phyloP scores from a whole-genome alignment of 2,113 vertebrate genomes.

The Gasterosteus nipponicus region DNA sequence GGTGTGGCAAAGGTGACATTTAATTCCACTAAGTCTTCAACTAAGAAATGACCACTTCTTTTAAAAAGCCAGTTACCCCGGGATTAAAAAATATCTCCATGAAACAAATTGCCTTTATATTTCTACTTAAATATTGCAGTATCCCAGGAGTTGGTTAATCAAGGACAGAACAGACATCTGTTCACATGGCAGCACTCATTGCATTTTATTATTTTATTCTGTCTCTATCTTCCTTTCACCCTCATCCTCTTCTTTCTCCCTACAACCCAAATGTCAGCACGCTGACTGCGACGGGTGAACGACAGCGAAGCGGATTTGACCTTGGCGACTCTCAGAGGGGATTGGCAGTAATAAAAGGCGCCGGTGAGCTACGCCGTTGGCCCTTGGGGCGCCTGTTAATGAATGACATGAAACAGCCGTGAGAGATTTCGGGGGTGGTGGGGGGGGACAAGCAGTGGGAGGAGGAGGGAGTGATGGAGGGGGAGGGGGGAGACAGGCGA shows the following conservation, averaged over 20 bases:
- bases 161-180: constrained; percentile 74
- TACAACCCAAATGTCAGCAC: constrained; percentile 77
- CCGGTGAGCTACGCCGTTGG: constrained; percentile 79
- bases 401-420: constrained; percentile 78
- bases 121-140: constrained; percentile 55
- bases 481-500: constrained; percentile 53
- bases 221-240: constrained; percentile 42
- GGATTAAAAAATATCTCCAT: constrained; percentile 54
- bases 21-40: constrained; percentile 33
- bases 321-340: constrained; percentile 72
- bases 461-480: constrained; percentile 67
- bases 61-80: constrained; percentile 30
- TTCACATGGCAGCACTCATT: constrained; percentile 67
- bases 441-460: constrained; percentile 34
- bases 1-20: constrained; percentile 21
- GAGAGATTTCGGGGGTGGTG: constrained; percentile 39
- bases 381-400: constrained; percentile 79
- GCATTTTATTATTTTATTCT: constrained; percentile 68
- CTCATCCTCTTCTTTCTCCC: constrained; percentile 26
- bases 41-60: constrained; percentile 30
- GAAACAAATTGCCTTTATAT: constrained; percentile 68
- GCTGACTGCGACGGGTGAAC: constrained; percentile 75
- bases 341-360: constrained; percentile 79
- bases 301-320: constrained; percentile 75
- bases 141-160: constrained; percentile 68